phyloP scores from a whole-genome alignment of 2,113 vertebrate genomes.

The Eulemur macaco region DNA sequence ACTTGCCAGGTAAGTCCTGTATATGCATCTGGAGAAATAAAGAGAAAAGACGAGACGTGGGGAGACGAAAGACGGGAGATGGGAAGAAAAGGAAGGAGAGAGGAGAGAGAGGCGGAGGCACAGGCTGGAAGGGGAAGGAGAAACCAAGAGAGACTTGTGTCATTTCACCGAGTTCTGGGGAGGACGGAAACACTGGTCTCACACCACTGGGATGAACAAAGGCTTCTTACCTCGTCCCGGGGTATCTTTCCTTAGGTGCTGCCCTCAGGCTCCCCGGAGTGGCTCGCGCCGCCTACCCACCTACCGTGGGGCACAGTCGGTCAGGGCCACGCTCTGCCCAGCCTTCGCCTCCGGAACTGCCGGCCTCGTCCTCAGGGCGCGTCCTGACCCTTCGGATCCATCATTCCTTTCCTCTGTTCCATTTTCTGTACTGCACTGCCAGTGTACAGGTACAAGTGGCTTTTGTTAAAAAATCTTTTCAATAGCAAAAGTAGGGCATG shows the following conservation, averaged over 20 bases:
- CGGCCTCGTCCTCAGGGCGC: background rate
- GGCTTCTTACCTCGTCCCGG: too few species aligned
- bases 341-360: background rate
- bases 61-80: too few species aligned
- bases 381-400: background rate
- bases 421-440: background rate
- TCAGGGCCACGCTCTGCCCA: background rate
- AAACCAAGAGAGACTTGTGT: background rate
- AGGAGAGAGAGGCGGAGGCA: background rate
- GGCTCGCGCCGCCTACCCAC: too few species aligned
- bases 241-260: background rate
- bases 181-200: background rate
- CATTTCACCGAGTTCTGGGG: background rate
- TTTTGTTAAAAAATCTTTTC: background rate
- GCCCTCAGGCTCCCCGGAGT: background rate
- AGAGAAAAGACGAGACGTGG: background rate
- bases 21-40: background rate
- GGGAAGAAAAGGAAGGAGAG: background rate
- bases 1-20: background rate
- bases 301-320: too few species aligned
- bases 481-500: background rate
- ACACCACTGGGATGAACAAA: background rate
- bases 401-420: fast-evolving
- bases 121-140: background rate
- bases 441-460: too few species aligned